A percentile compares a stretch with the other conserved stretches of the same genome.
phyloP scores from a whole-genome alignment of 2,797 vertebrate species.

The Mormyrus hasselquistii region DNA sequence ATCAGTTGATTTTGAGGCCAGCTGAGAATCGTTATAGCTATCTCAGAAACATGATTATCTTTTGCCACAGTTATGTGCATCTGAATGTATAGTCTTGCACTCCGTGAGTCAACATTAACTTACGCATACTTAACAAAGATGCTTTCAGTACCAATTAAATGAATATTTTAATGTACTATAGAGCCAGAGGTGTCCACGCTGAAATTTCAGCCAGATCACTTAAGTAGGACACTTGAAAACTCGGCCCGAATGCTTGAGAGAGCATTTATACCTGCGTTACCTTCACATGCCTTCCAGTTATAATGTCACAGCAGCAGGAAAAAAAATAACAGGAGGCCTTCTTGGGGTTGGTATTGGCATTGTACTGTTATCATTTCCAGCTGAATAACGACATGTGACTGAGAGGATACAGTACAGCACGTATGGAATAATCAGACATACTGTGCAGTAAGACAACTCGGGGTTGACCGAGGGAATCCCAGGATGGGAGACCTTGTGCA shows the following conservation, averaged over 20 bases:
- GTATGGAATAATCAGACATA: background rate
- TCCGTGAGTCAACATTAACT: background rate
- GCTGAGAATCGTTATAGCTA: background rate
- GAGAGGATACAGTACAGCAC: background rate
- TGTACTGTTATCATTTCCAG: background rate
- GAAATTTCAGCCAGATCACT: background rate
- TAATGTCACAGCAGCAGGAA: background rate
- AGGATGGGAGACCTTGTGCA: background rate
- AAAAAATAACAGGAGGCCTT: background rate
- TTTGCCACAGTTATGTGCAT: background rate
- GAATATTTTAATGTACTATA: background rate
- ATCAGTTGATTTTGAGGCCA: background rate
- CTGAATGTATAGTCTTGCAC: background rate
- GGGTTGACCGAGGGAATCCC: background rate
- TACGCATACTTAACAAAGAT: background rate
- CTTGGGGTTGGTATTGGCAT: background rate
- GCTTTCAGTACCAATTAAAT: background rate
- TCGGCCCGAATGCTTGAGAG: background rate
- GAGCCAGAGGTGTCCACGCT: background rate
- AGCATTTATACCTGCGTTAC: background rate
- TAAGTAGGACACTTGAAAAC: background rate
- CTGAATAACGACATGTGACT: background rate
- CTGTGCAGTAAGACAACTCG: background rate
- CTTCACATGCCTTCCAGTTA: background rate
- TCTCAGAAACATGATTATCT: background rate